Base-by-base conservation (phyloP, 64 coral and sea anemone genomes). In the Dendronephthya gigantea region DNA sequence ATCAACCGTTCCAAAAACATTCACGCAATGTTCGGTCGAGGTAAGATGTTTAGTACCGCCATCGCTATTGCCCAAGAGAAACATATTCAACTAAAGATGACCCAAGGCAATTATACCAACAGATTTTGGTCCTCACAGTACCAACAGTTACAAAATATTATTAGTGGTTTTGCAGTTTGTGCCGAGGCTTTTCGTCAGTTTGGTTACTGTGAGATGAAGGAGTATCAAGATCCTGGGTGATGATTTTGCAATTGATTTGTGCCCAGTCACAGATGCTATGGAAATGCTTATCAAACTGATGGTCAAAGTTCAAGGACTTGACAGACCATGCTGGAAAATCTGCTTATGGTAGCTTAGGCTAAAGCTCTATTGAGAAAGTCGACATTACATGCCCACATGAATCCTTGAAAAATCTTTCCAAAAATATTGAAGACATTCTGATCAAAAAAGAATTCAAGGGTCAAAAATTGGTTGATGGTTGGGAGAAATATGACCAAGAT, bases 221-320 rank as follows among this genome's bases (percentile, higher is more conserved):
- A 70, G 27, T 70, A 70, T n/a, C 30, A 6, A 70, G 66, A 70
- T 70, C 30, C n/a, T 76, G 9, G 69, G 69, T 13, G 12, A 76
- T 76, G 69, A 76, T 76, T 76, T 76, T 16, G 69, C 34, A 2
- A 76, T 76, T 76, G 69, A 76, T 76, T 38, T 76, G 29, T 76
- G 69, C 25, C 2, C 69, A 11, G n/a, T 76, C 31, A 76, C 69
- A 27, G 69, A 76, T 34, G 69, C 25, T 6, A 76, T 76, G 69
- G 25, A 27, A 76, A 10, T 76, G 3, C 4, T 76, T 27, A 76
- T 76, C 69, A 27, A 76, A 7, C 25, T 76, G 69, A 76, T 76
- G 69, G n/a, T 76, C n/a, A 76, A 76, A 38, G 29, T 76, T 76
- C 69, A 76, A 76, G 35, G n/a, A 6, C 69, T 76, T 27, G 25